A percentile compares a stretch with the other conserved stretches of the same genome.
These are phyloP conservation scores for Chelonus insularis DNA, from an alignment of 1,140 invertebrate genomes.

Conservation along the genomic window DNA sequence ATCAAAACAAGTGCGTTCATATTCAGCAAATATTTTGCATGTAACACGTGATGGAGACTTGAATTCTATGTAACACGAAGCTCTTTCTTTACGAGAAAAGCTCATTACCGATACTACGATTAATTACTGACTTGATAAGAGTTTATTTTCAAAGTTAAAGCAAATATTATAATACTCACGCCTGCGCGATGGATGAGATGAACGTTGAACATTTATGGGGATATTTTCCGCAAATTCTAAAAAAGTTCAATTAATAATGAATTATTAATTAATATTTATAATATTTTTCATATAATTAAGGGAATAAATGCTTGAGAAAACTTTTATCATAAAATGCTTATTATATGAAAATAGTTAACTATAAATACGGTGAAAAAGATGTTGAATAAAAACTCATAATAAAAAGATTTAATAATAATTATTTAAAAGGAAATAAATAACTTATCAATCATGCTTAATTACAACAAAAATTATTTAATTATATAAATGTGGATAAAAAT, in stretches of 20 bases:
- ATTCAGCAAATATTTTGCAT: slow-evolving; percentile 21
- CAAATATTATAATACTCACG: slow-evolving; percentile 65
- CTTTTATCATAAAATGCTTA: too few species aligned
- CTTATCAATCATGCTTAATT: too few species aligned
- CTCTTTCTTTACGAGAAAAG: slow-evolving; percentile 17
- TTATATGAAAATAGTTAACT: too few species aligned
- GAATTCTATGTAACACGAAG: slow-evolving; percentile 21
- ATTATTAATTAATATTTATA: not conserved
- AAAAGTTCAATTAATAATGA: too few species aligned
- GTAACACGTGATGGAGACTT: slow-evolving; percentile 22
- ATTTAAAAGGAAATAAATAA: too few species aligned
- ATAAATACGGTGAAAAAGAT: too few species aligned
- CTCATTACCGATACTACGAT: slow-evolving; percentile 21
- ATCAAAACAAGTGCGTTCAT: slow-evolving; percentile 5
- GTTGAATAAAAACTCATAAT: too few species aligned
- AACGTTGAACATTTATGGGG: slow-evolving; percentile 78
- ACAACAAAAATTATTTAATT: too few species aligned
- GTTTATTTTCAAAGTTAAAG: not conserved
- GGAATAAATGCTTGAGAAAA: too few species aligned
- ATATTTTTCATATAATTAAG: too few species aligned
- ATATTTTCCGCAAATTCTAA: slow-evolving; percentile 85
- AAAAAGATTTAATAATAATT: too few species aligned
- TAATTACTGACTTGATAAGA: slow-evolving; percentile 19
- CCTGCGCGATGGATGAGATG: slow-evolving; percentile 78
- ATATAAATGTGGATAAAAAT: too few species aligned